Evolutionary conservation across 1,140 invertebrate genomes (phyloP).

Genomic region (Plutomurus gul): DNA sequence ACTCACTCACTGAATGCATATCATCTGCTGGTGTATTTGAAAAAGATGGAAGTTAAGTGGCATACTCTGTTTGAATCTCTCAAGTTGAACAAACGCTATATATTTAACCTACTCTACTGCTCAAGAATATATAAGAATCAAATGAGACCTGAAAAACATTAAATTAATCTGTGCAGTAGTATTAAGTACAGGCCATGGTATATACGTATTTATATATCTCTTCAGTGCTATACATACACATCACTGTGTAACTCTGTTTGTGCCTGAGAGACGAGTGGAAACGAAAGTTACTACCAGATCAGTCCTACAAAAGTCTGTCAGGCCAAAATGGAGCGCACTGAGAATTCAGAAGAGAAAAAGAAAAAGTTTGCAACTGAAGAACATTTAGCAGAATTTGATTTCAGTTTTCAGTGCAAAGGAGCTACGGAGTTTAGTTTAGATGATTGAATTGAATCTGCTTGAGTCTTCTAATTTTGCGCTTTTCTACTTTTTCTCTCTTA

Average conservation of each 20-base stretch:
- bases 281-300: no score
- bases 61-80: not conserved
- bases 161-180: constrained; percentile 2
- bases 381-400: constrained; percentile 17
- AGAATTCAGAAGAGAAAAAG: not conserved
- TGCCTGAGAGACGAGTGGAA: not conserved
- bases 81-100: not conserved
- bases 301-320: no score
- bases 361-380: constrained; percentile 12
- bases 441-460: constrained; percentile 2
- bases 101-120: no score
- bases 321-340: no score
- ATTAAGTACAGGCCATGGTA: not conserved
- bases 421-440: constrained; percentile 23
- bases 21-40: not conserved
- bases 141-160: constrained; percentile 24
- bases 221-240: not conserved
- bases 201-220: not conserved
- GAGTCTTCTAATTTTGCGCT: constrained; percentile 15
- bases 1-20: not conserved
- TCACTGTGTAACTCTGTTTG: not conserved
- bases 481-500: not conserved
- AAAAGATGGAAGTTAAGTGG: constrained; percentile 14
- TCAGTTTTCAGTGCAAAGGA: constrained; percentile 8
- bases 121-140: constrained; percentile 5